phyloP scores from a whole-genome alignment of 2,113 vertebrate genomes.

The Festucalex cinctus region DNA sequence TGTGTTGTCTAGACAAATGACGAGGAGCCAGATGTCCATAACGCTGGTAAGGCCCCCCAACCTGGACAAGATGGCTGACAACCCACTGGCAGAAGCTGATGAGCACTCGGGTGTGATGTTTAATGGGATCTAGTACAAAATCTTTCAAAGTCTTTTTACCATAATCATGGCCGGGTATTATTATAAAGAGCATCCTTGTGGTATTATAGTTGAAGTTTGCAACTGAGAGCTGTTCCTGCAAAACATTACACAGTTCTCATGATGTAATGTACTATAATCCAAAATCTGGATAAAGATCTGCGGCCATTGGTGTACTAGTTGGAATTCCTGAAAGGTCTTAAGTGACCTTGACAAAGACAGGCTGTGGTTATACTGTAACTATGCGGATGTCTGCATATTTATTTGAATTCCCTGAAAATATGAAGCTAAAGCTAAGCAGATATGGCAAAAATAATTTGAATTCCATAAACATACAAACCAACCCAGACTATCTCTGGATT shows the following conservation, averaged over 20 bases:
- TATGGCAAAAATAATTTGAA: no score
- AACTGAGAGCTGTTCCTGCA: background rate
- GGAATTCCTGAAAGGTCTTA: no score
- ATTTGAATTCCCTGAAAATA: no score
- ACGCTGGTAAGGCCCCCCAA: constrained; percentile 90
- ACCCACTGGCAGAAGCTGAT: constrained; percentile 92
- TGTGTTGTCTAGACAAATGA: constrained; percentile 81
- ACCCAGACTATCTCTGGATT: no score
- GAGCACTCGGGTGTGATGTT: constrained; percentile 71
- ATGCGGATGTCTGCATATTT: no score
- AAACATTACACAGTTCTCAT: background rate
- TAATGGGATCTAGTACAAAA: background rate
- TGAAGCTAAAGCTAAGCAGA: no score
- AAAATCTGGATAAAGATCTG: no score
- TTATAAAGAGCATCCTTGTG: background rate
- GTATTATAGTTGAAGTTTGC: background rate
- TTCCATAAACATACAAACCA: no score
- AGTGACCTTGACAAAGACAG: no score
- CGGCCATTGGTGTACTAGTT: no score
- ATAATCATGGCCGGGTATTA: no score
- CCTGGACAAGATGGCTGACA: constrained; percentile 95
- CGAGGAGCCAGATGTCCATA: constrained; percentile 93
- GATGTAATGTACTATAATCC: background rate
- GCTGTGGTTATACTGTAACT: no score
- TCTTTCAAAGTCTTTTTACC: background rate